A percentile compares a stretch with the other conserved stretches of the same genome.
These are phyloP conservation scores for Hoplias malabaricus DNA, from an alignment of 2,113 vertebrate species.

Conservation along the genomic window DNA sequence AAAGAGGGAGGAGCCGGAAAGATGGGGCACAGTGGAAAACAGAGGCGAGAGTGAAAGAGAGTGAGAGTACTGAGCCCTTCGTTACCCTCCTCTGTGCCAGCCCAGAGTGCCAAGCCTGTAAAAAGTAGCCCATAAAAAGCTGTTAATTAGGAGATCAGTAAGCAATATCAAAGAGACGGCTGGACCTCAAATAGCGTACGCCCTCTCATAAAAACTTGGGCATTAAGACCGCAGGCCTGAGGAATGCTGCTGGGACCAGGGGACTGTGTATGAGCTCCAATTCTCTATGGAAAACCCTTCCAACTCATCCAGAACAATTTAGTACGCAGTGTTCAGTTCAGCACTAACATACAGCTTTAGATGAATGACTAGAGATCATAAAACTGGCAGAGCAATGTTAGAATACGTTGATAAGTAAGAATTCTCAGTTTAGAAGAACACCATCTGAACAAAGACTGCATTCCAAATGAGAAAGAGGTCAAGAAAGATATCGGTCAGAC, in stretches of 20 bases:
- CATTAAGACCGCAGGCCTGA: constrained; percentile 22
- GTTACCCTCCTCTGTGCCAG: constrained; percentile 14
- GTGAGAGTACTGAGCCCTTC: not conserved
- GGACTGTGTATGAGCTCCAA: not conserved
- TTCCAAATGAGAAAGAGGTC: constrained; percentile 31
- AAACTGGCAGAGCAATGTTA: not conserved
- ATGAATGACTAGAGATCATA: not conserved
- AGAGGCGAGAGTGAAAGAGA: not conserved
- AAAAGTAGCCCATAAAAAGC: constrained; percentile 41
- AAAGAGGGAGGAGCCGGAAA: not conserved
- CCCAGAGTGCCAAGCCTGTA: constrained; percentile 35
- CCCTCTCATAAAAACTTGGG: constrained; percentile 24
- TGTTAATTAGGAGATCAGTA: constrained; percentile 42
- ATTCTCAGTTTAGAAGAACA: not conserved
- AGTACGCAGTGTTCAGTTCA: not conserved
- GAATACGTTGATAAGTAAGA: not conserved
- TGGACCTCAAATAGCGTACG: constrained; percentile 14
- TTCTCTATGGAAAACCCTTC: not conserved
- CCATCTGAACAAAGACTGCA: constrained; percentile 18
- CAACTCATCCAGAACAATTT: not conserved
- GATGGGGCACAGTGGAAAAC: not conserved
- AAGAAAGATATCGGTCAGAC: constrained; percentile 43
- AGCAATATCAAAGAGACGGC: constrained; percentile 27
- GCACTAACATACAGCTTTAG: not conserved
- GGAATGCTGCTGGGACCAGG: constrained; percentile 19